Evolutionary conservation across 2,888 invertebrate genomes (phyloP), one percentile per base, ranked within the genome.

Genomic region (Xestia xanthographa): DNA sequence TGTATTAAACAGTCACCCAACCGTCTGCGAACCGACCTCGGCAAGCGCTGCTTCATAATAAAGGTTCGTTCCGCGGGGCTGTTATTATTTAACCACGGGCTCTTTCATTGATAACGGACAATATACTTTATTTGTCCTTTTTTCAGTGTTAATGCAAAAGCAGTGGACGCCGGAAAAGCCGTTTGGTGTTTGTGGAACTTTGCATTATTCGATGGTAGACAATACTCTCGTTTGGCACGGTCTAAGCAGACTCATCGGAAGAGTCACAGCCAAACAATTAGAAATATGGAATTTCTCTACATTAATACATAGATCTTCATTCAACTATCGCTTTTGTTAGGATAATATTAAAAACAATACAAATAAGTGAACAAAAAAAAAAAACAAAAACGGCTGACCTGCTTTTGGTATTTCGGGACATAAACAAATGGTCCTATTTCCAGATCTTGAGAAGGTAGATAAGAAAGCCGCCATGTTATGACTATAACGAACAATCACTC

Each of bases 341-440:
- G 20, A 60, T 34, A 5, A 60, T 60, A 20, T 34, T 3, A 34
- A 34, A 2, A 34, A 58, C 43, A 41, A n/a, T n/a, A 71, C 5
- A 63, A 48, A 29, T 12, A 45, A 41, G 0, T 26, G 22, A 50
- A 26, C 34, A 14, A 67, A 65, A 26, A 14, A 67, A 65, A 26
- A 56, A 72, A 78, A 62, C 17, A 79, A 41, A 26, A n/a, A 20
- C 56, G 12, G 53, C 85, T 85, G 71, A 83, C 85, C 82, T 83
- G 73, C 1, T 26, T n/a, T 9, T 60, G 20, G 11, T 34, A 34
- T 20, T 60, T 60, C 34, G 34, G 60, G 38, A 58, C 5, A 41
- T 53, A 45, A 3, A 45, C 3, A 66, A 53, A 45, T 26, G 56
- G 56, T 81, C 58, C 48, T 38, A 53, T 45, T 50, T 69, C 56